Evolutionary conservation across 2,113 vertebrate genomes (phyloP), one percentile per base, ranked within the genome.

Genomic region (Amblyopsis rosae): DNA sequence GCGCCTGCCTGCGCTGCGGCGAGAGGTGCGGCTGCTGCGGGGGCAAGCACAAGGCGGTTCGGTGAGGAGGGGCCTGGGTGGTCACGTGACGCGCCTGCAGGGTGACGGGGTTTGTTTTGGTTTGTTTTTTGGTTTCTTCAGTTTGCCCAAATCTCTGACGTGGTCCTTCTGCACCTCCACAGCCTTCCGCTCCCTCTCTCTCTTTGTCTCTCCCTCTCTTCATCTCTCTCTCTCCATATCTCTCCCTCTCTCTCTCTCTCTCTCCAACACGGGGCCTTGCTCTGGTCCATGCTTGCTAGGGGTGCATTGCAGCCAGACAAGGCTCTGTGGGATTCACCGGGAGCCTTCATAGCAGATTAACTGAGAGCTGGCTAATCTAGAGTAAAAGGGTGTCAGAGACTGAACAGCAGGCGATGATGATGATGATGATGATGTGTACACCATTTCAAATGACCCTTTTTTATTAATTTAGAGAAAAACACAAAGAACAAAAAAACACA

Each of bases 1-100:
- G 91, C 57, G 94, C 92, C n/a, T 98, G 96, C 89, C 93, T 97
- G 90, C 94, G 93, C 80, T 95, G 95, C n/a, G 95, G 95, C 0
- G 93, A 94, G 71, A 89, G 93, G 47, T 96, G 95, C 1, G 95
- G 95, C 82, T 98, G 95, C 79, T 95, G 94, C 0, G 96, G 96
- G 61, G 96, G 95, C 65, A 95, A 93, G 84, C 96, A 96, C 91
- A 96, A 96, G 84, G 95, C 95, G 0, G 94, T 95, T 59, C 95
- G 95, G 88, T 98, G 94, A 97, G 91, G 82, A 77, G 85, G 65
- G 88, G 84, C 62, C 33, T 70, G 71, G 83, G 67, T 54, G 32
- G 63, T n/a, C 55, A 70, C 67, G 61, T 60, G 41, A 47, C 50
- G 77, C 76, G 75, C 77, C 80, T 54, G 59, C 58, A 12, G 56